Conservation (phyloP, 2,888 invertebrate species). For the Caenorhabditis panamensis region DNA sequence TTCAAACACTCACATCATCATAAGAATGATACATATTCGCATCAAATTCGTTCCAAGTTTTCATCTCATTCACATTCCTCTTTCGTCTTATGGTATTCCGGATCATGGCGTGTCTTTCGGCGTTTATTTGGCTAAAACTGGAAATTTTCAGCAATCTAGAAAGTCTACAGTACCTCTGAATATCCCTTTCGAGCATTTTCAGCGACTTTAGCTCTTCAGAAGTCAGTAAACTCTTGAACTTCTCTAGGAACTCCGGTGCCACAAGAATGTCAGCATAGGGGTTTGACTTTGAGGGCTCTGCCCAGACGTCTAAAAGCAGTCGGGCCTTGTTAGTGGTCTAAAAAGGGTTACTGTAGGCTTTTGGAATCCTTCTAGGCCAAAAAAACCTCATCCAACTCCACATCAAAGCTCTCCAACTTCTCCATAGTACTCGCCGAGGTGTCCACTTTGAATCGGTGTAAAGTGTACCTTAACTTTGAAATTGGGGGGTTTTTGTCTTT, state of each 20-base stretch:
- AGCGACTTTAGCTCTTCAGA: conserved; percentile 10
- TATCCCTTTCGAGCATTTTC: conserved; percentile 44
- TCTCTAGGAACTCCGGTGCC: conserved; percentile 68
- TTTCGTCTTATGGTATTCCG: conserved; percentile 23
- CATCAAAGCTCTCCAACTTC: conserved; percentile 49
- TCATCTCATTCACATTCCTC: conserved; percentile 22
- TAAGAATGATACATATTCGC: conserved; percentile 69
- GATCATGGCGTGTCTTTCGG: conserved; percentile 22
- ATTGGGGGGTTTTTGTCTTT: too few species aligned
- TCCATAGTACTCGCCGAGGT: conserved; percentile 36
- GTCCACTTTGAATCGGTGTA: conserved; percentile 54
- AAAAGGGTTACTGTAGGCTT: conserved; percentile 5
- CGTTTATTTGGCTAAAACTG: conserved; percentile 51
- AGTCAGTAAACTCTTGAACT: conserved; percentile 33
- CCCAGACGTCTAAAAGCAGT: conserved; percentile 75
- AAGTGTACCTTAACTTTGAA: conserved; percentile 29
- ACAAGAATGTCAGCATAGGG: conserved; percentile 72
- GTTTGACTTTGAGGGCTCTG: conserved; percentile 71
- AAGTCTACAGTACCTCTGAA: conserved; percentile 32
- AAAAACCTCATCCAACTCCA: conserved; percentile 41
- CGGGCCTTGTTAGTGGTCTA: conserved; percentile 46
- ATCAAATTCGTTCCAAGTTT: conserved; percentile 64
- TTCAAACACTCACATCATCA: conserved; percentile 57
- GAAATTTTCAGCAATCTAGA: neutral
- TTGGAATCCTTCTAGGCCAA: neutral